Evolutionary conservation across 1,140 invertebrate genomes (phyloP), one percentile per base, ranked within the genome.

Genomic region (Myzus persicae): DNA sequence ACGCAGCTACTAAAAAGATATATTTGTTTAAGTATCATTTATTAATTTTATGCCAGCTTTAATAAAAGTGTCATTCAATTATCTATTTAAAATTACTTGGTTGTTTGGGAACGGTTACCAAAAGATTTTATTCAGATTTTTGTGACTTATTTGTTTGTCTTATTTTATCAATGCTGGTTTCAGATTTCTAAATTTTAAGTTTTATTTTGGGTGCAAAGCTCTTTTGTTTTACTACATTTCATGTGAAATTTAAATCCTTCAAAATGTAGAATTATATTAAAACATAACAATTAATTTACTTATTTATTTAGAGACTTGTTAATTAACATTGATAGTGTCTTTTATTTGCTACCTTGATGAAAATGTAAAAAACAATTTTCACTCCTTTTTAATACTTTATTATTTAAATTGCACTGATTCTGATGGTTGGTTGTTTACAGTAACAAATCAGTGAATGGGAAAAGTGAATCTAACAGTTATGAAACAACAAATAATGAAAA

Each of bases 391-490:
- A 51, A 51, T 51, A 22, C 22, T 22, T 51, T 24, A 51, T 51
- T 51, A 81, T n/a, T 81, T 42, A 0, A 84, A 38, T 54, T 6
- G 22, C 42, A 36, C 44, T 88, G 36, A 89, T 51, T 51, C 22
- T 24, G 5, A 42, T 40, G 11, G 31, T 67, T 91, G 3, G 22
- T 82, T 48, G 31, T 91, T 84, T 82, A 38, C 46, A 93, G 91
- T n/a, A 93, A 93, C 42, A 93, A 82, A 54, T 93, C 91, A 11
- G 81, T 93, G 2, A 93, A 93, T 84, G 81, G 91, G 8, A 93
- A 93, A 84, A 93, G 91, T 54, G 91, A 93, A 85, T 93, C n/a
- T 54, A 84, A 93, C 26, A 93, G 81, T 85, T 36, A 51, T 54
- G 46, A 51, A 40, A 9, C 7, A 48, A 48, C 36, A 54, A 85